Percentiles rank a stretch among this genome's conserved stretches.
Evolutionary conservation across 2,113 vertebrate species (phyloP).

Genomic region (Chaetodon trifascialis): DNA sequence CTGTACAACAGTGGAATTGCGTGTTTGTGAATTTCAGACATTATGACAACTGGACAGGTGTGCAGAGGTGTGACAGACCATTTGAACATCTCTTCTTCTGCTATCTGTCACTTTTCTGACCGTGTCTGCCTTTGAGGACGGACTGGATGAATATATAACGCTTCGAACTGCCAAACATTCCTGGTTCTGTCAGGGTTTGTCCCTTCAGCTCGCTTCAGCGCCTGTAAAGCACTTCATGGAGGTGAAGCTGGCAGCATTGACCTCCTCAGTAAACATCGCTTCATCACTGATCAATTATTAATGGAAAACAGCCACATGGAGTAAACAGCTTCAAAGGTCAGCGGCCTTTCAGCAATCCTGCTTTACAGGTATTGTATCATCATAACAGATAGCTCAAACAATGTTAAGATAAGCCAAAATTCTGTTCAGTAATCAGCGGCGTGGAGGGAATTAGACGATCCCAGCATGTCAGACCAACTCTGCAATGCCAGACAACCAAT

Average conservation of each 20-base stretch:
- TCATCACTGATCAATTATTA: conserved; percentile 42
- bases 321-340: conserved; percentile 41
- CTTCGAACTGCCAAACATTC: not conserved
- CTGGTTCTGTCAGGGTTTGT: not conserved
- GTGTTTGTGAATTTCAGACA: too few species aligned
- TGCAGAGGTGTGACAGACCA: too few species aligned
- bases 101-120: not conserved
- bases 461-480: conserved; percentile 59
- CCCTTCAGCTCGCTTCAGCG: not conserved
- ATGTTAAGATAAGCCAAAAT: conserved; percentile 35
- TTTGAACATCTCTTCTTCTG: too few species aligned
- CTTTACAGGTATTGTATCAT: conserved; percentile 28
- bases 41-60: too few species aligned
- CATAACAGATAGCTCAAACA: conserved; percentile 5
- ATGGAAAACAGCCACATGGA: conserved; percentile 12
- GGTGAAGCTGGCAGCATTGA: conserved; percentile 9
- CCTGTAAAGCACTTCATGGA: not conserved
- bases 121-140: not conserved
- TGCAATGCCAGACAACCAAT: conserved; percentile 73
- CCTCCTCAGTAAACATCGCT: conserved; percentile 14
- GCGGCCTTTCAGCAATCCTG: not conserved
- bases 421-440: conserved; percentile 44
- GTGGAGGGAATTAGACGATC: conserved; percentile 59
- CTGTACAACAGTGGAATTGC: too few species aligned
- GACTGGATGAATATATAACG: too few species aligned